A percentile compares a stretch with the other conserved stretches of the same genome.
phyloP scores from a whole-genome alignment of 2,797 vertebrate genomes.

The Sebastes iracundus region DNA sequence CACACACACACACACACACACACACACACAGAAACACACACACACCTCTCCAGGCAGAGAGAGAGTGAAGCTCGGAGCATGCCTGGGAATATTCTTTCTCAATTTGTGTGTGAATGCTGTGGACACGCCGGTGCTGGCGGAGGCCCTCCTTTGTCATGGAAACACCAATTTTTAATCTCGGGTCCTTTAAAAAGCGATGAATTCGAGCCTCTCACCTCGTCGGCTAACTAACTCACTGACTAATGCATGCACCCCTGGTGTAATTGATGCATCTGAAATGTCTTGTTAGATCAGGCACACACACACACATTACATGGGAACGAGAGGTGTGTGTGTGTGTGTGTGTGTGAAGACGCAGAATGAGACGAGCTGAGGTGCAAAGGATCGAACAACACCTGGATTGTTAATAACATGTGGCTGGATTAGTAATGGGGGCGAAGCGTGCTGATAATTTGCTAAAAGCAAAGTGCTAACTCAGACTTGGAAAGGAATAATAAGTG shows the following conservation, averaged over 20 bases:
- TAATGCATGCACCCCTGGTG: conserved; percentile 33
- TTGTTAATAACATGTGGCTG: conserved; percentile 15
- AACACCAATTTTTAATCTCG: conserved; percentile 78
- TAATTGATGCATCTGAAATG: conserved; percentile 30
- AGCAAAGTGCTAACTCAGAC: conserved; percentile 30
- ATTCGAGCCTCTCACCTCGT: conserved; percentile 49
- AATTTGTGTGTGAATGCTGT: conserved; percentile 72
- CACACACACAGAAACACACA: conserved; percentile 9
- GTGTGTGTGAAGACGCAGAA: conserved; percentile 10
- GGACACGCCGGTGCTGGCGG: conserved; percentile 53
- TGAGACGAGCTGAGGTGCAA: conserved; percentile 9
- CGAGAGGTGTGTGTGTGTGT: conserved; percentile 16
- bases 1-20: conserved; percentile 20
- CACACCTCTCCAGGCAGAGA: conserved; percentile 50
- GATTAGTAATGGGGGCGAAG: not conserved
- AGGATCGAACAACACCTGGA: conserved; percentile 34
- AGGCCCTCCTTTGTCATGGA: conserved; percentile 80
- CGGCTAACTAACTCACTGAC: conserved; percentile 50
- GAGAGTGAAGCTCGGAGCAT: conserved; percentile 67
- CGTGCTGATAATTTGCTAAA: conserved; percentile 19
- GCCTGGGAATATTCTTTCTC: conserved; percentile 75
- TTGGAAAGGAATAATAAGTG: conserved; percentile 10
- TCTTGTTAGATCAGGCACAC: conserved; percentile 19
- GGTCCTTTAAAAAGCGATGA: conserved; percentile 60
- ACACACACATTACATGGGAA: not conserved